Percentiles rank a stretch among this genome's conserved stretches.
phyloP scores from a whole-genome alignment of 2,888 invertebrate species.

The Aporophyla nigra region DNA sequence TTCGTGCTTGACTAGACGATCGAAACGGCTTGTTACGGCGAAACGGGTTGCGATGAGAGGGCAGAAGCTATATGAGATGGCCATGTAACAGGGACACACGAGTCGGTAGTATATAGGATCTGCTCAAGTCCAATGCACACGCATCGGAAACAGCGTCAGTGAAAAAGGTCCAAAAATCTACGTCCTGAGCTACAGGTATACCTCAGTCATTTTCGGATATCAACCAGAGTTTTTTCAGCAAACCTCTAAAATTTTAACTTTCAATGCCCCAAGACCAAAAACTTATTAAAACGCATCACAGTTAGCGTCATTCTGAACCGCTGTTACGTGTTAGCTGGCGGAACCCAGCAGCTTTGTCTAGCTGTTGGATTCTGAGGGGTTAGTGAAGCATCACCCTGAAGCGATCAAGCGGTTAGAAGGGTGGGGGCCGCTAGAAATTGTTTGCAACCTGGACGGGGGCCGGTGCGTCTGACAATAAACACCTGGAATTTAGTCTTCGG shows the following conservation, averaged over 20 bases:
- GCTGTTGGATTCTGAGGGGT: slow-evolving; percentile 66
- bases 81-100: slow-evolving; percentile 36
- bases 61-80: slow-evolving; percentile 42
- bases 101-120: slow-evolving; percentile 2
- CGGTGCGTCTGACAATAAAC: slow-evolving; percentile 82
- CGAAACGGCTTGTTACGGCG: slow-evolving; percentile 43
- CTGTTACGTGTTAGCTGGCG: slow-evolving; percentile 59
- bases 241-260: slow-evolving; percentile 1
- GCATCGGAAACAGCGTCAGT: neutral
- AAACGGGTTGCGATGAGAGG: slow-evolving; percentile 44
- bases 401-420: slow-evolving; percentile 77
- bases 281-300: slow-evolving; percentile 51
- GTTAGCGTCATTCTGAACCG: slow-evolving; percentile 66
- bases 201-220: neutral
- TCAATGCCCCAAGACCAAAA: slow-evolving; percentile 19
- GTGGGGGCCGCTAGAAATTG: slow-evolving; percentile 81
- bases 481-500: slow-evolving; percentile 81
- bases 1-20: slow-evolving; percentile 46
- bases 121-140: neutral
- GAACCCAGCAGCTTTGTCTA: slow-evolving; percentile 43
- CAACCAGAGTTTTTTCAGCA: neutral
- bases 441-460: slow-evolving; percentile 84
- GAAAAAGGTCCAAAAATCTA: neutral
- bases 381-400: slow-evolving; percentile 86
- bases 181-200: neutral